These are phyloP conservation scores for Fulica atra DNA, from an alignment of 2,113 vertebrate genomes.

Conservation along the genomic window DNA sequence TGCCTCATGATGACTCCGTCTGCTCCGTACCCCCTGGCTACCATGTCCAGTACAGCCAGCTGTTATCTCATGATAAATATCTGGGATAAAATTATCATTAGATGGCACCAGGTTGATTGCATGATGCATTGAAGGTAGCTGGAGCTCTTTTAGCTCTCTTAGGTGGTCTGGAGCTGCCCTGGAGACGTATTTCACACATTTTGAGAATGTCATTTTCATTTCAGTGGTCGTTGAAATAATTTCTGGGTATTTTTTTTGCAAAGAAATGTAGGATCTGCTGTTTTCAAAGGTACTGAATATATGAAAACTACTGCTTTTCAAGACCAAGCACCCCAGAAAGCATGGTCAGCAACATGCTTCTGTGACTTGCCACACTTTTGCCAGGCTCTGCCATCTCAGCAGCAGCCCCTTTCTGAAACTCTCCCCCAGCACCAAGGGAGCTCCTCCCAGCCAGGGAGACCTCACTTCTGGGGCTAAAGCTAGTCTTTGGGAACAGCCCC, in stretches of 20 bases:
- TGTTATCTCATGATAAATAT: conserved; percentile 52
- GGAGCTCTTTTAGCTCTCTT: neutral
- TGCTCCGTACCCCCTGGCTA: conserved; percentile 23
- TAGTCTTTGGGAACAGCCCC: neutral
- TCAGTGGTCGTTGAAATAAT: neutral
- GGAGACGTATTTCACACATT: neutral
- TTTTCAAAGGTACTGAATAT: neutral
- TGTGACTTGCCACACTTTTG: neutral
- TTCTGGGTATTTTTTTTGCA: neutral
- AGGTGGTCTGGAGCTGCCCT: neutral
- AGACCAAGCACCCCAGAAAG: neutral
- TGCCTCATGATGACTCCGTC: conserved; percentile 26
- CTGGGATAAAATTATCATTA: conserved; percentile 14
- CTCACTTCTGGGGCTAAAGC: neutral
- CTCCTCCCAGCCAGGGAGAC: neutral
- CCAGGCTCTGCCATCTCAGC: neutral
- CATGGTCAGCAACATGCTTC: neutral
- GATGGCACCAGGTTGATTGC: neutral
- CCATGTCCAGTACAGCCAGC: conserved; percentile 16
- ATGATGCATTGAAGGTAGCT: conserved; percentile 15
- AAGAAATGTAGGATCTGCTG: neutral
- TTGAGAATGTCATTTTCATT: neutral
- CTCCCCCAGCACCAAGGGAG: neutral
- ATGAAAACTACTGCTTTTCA: neutral
- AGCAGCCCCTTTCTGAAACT: neutral